Percentiles rank a stretch among this genome's conserved stretches.
Conservation (phyloP, 2,888 invertebrate genomes). For the Polymixis flavicincta region DNA sequence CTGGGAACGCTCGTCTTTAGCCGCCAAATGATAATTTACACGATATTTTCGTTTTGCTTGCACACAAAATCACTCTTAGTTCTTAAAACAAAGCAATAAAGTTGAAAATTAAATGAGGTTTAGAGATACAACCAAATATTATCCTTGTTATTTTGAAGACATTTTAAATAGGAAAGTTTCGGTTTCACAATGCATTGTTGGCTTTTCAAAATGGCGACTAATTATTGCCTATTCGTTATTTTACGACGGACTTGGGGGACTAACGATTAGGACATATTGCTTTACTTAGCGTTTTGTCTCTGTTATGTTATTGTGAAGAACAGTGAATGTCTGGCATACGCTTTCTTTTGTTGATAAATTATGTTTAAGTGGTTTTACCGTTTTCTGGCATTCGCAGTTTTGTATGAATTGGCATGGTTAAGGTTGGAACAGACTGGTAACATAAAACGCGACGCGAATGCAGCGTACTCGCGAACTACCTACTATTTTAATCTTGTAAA, state of each 20-base stretch:
- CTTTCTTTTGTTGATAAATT: conserved; percentile 68
- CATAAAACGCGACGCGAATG: neutral
- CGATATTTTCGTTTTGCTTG: conserved; percentile 4
- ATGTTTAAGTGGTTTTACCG: conserved; percentile 44
- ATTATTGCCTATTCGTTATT: conserved; percentile 71
- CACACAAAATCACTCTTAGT: neutral
- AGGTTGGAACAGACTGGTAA: conserved; percentile 2
- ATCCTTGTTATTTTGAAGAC: conserved; percentile 34
- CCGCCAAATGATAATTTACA: conserved; percentile 28
- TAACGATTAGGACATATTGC: conserved; percentile 67
- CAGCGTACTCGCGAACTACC: no score
- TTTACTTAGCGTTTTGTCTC: conserved; percentile 57
- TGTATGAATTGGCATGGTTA: conserved; percentile 18
- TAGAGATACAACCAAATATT: neutral
- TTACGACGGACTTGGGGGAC: conserved; percentile 61
- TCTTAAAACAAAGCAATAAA: neutral
- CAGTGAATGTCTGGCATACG: conserved; percentile 48
- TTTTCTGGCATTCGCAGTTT: conserved; percentile 22
- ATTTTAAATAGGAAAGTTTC: conserved; percentile 65
- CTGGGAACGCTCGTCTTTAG: conserved; percentile 30
- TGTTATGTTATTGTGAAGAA: conserved; percentile 58
- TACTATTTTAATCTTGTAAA: neutral
- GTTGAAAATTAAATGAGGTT: conserved; percentile 11
- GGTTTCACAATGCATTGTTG: conserved; percentile 68
- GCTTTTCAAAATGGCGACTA: conserved; percentile 71